Percentiles rank a stretch among this genome's conserved stretches.
Evolutionary conservation across 2,888 invertebrate genomes (phyloP).

Genomic region (Xanthorhoe designata): DNA sequence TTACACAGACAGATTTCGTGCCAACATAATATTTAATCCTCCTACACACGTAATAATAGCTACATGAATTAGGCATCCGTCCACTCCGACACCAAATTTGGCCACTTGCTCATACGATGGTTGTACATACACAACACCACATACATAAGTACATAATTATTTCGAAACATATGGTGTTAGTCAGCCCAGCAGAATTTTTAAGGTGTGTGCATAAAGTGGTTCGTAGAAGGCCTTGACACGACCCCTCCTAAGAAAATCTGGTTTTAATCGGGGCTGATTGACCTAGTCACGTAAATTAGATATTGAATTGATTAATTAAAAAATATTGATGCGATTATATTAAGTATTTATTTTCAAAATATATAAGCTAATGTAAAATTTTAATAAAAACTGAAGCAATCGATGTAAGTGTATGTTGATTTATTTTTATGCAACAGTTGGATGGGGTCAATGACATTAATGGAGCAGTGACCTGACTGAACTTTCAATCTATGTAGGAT

Average conservation of each 20-base stretch:
- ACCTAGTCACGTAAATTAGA: not conserved
- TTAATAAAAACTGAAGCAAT: no score
- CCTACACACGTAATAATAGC: no score
- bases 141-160: not conserved
- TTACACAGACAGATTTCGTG: no score
- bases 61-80: no score
- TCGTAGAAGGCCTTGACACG: constrained; percentile 22
- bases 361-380: no score
- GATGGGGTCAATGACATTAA: not conserved
- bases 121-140: no score
- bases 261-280: not conserved
- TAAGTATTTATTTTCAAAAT: no score
- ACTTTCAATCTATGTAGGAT: not conserved
- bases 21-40: no score
- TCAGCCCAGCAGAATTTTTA: not conserved
- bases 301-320: not conserved
- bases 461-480: not conserved
- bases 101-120: no score
- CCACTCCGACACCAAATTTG: no score
- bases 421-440: not conserved
- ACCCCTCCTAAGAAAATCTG: constrained; percentile 4
- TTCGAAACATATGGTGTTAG: constrained; percentile 4
- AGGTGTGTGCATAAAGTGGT: constrained; percentile 2
- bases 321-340: no score
- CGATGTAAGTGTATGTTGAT: not conserved